These are phyloP conservation scores for Thinocorus orbignyianus DNA, from an alignment of 2,113 vertebrate species.

Conservation along the genomic window DNA sequence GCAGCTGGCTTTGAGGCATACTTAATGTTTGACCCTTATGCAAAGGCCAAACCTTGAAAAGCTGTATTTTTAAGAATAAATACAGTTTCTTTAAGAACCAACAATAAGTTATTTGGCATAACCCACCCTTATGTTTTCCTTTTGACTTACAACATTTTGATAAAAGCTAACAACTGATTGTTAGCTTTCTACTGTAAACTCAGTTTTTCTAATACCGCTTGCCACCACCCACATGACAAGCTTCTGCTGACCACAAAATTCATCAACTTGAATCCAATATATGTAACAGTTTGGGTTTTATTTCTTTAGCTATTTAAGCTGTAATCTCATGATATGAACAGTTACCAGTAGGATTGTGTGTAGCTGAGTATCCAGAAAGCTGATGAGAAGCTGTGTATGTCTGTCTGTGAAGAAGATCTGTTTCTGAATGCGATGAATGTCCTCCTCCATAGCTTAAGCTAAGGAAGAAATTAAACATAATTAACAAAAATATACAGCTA, in stretches of 20 bases:
- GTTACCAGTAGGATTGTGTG: conserved; percentile 89
- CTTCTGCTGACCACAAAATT: not conserved
- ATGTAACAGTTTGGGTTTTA: not conserved
- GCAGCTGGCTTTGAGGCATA: not conserved
- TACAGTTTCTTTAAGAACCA: not conserved
- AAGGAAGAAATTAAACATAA: conserved; percentile 57
- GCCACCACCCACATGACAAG: not conserved
- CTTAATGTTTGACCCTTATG: accelerated
- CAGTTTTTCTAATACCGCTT: not conserved
- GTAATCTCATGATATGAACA: not conserved
- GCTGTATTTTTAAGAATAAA: not conserved
- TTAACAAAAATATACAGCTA: conserved; percentile 30
- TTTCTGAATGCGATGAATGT: conserved; percentile 85
- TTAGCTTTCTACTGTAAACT: not conserved
- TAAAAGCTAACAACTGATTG: not conserved
- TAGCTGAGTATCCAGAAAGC: conserved; percentile 87
- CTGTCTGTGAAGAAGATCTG: conserved; percentile 91
- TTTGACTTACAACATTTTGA: not conserved
- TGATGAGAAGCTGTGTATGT: conserved; percentile 88
- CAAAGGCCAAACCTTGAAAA: not conserved
- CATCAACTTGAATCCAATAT: not conserved
- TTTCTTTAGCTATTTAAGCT: not conserved
- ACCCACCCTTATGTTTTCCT: not conserved
- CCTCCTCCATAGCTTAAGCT: conserved; percentile 93
- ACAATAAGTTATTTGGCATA: not conserved